These are phyloP conservation scores for Lithophane semibrunnea DNA, from an alignment of 2,888 invertebrate species.

Conservation along the genomic window DNA sequence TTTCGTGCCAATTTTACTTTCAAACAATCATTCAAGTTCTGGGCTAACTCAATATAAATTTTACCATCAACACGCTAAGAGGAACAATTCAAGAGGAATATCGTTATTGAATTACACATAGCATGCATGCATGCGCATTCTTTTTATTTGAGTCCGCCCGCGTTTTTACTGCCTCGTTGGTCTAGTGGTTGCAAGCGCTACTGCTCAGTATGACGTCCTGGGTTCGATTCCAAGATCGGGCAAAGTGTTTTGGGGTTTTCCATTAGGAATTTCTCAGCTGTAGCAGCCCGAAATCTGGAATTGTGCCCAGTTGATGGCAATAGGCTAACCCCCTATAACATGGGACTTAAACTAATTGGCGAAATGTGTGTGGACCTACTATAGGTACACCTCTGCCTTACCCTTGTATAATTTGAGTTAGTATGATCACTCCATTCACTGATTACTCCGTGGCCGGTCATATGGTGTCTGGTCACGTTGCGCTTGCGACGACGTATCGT, in stretches of 20 bases:
- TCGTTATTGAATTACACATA: neutral
- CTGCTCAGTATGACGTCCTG: neutral
- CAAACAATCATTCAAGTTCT: neutral
- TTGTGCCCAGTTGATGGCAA: neutral
- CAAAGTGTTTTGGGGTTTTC: neutral
- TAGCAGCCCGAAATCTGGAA: neutral
- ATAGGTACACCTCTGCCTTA: neutral
- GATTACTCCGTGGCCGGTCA: conserved; percentile 14
- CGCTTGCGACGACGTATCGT: conserved; percentile 1
- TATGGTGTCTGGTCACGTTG: conserved; percentile 47
- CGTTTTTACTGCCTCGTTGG: neutral
- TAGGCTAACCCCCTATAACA: neutral
- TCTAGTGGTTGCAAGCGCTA: neutral
- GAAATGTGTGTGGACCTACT: no score
- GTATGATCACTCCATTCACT: conserved; percentile 17
- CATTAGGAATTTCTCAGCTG: neutral
- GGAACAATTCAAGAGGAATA: neutral
- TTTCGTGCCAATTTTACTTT: neutral
- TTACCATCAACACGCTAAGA: neutral
- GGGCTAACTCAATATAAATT: neutral
- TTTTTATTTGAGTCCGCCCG: neutral
- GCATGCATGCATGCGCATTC: neutral
- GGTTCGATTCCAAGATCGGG: neutral
- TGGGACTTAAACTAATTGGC: neutral
- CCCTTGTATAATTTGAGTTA: neutral